These are phyloP conservation scores for Forbesichthys papilliferus DNA, from an alignment of 2,113 vertebrate species.

Conservation along the genomic window DNA sequence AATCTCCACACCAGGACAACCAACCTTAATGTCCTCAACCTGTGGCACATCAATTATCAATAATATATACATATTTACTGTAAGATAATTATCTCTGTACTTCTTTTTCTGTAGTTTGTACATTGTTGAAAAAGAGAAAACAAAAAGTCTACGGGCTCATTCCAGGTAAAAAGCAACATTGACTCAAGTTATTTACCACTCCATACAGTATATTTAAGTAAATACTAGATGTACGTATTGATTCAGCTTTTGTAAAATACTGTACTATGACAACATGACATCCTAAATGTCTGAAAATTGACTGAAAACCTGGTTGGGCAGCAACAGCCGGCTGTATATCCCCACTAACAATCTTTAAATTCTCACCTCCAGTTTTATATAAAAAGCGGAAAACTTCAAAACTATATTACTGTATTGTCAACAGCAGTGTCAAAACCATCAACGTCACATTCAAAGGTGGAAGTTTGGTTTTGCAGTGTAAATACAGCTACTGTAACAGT, in stretches of 20 bases:
- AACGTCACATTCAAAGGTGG: too few relatives aligned
- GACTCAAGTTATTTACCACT: constrained; percentile 67
- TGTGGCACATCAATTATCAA: constrained; percentile 40
- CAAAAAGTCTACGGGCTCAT: constrained; percentile 54
- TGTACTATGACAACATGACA: too few relatives aligned
- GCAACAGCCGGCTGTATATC: too few relatives aligned
- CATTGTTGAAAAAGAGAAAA: constrained; percentile 29
- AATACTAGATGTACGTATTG: constrained; percentile 14
- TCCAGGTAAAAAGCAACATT: constrained; percentile 62
- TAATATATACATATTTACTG: constrained; percentile 30
- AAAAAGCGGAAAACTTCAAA: background rate
- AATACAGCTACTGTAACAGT: background rate
- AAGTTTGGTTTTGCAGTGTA: background rate
- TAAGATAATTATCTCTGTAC: constrained; percentile 15
- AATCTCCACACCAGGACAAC: constrained; percentile 1
- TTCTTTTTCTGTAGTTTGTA: constrained; percentile 43
- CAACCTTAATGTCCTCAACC: constrained; percentile 17
- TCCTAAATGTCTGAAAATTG: too few relatives aligned
- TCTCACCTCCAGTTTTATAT: background rate
- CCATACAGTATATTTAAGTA: background rate
- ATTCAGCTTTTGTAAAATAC: constrained; percentile 42
- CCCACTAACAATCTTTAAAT: background rate
- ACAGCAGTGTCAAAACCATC: background rate
- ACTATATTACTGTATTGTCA: background rate
- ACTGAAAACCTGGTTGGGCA: too few relatives aligned